Conservation (phyloP, 1,140 invertebrate species). For the Drosophila navojoa region DNA sequence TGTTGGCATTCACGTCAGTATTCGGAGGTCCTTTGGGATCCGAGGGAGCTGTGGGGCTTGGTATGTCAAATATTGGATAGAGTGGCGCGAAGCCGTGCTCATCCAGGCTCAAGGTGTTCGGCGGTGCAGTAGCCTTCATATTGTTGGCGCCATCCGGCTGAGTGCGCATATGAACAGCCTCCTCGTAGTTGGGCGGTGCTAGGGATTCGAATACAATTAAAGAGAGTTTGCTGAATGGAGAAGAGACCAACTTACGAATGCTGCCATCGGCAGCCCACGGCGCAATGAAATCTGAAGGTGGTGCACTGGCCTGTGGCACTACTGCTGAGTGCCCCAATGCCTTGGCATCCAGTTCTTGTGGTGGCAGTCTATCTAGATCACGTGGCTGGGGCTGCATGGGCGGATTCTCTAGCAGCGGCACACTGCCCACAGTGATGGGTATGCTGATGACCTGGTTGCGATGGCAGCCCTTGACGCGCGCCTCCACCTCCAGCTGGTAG, state of each 20-base stretch:
- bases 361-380: constrained; percentile 12
- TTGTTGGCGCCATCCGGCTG: not conserved
- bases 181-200: constrained; percentile 75
- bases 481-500: constrained; percentile 87
- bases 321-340: constrained; percentile 2
- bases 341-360: constrained; percentile 34
- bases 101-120: constrained; percentile 57
- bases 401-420: constrained; percentile 81
- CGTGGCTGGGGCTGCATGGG: constrained; percentile 45
- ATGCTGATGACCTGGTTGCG: constrained; percentile 83
- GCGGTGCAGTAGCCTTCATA: constrained; percentile 23
- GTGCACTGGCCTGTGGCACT: constrained; percentile 18
- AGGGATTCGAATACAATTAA: not conserved
- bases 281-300: constrained; percentile 5
- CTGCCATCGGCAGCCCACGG: constrained; percentile 46
- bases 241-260: constrained; percentile 45
- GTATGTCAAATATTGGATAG: constrained; percentile 75
- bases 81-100: constrained; percentile 57
- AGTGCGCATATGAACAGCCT: constrained; percentile 63
- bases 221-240: not conserved
- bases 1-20: constrained; percentile 42
- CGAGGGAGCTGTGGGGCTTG: constrained; percentile 51
- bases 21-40: constrained; percentile 38
- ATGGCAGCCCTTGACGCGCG: constrained; percentile 82
- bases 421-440: constrained; percentile 85